Evolutionary conservation across 2,888 invertebrate species (phyloP).

Genomic region (Drosophila cracens): DNA sequence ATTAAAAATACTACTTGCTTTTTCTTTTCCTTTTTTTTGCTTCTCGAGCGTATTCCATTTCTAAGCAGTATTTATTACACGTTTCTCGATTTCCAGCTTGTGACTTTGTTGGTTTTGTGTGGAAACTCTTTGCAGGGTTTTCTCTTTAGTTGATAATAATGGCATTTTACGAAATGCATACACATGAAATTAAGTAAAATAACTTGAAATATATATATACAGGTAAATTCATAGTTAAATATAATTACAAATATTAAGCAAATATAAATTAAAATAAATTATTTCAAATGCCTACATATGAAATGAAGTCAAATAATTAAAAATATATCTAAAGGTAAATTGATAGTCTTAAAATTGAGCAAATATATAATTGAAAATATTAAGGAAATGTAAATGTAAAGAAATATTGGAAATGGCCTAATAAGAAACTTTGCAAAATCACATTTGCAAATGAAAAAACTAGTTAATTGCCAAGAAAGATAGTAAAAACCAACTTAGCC

Average conservation of each 20-base stretch:
- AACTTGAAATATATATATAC: not conserved
- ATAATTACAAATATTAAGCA: not conserved
- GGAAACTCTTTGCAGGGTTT: not conserved
- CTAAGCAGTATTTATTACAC: conserved; percentile 1
- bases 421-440: not conserved
- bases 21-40: not conserved
- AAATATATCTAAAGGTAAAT: not conserved
- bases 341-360: not conserved
- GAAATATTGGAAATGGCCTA: not conserved
- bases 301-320: not conserved
- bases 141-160: not conserved
- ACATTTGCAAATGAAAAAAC: not conserved
- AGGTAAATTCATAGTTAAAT: not conserved
- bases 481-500: not conserved
- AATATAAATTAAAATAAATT: not conserved
- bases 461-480: not conserved
- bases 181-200: not conserved
- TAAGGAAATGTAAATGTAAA: too few species aligned
- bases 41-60: not conserved
- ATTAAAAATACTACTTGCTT: not conserved
- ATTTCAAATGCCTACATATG: not conserved
- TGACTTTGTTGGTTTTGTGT: not conserved
- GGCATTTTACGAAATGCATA: not conserved
- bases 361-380: not conserved
- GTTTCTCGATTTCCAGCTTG: not conserved